Evolutionary conservation across 2,113 vertebrate species (phyloP).

Genomic region (Suncus etruscus): DNA sequence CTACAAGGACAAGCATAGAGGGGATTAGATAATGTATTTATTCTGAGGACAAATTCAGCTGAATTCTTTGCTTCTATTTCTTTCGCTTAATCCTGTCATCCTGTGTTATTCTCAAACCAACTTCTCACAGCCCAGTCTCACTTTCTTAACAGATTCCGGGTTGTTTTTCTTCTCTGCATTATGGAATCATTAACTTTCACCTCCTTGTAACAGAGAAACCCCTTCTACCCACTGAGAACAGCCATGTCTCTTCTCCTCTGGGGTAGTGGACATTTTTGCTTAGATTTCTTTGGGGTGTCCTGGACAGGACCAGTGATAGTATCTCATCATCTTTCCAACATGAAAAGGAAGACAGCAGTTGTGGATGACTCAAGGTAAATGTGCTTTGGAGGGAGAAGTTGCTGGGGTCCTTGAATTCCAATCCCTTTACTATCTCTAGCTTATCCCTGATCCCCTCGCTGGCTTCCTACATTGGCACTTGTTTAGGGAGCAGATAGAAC

Average conservation of each 20-base stretch:
- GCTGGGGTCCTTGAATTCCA: too few species aligned
- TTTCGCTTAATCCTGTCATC: not conserved
- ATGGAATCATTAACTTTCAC: not conserved
- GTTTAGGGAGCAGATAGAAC: not conserved
- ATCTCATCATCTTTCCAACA: not conserved
- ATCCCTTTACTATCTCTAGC: too few species aligned
- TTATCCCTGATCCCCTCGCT: not conserved
- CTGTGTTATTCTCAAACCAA: not conserved
- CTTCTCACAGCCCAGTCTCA: rapidly evolving
- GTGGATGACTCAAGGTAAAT: too few species aligned
- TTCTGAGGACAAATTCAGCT: not conserved
- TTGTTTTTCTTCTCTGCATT: not conserved
- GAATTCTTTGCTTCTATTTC: not conserved
- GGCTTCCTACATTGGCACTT: not conserved
- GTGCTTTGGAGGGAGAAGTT: too few species aligned
- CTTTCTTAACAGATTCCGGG: not conserved
- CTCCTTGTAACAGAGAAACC: not conserved
- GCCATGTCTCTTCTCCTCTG: not conserved
- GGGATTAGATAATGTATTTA: not conserved
- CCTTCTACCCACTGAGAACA: not conserved
- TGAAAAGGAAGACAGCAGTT: not conserved
- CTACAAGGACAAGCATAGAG: too few species aligned
- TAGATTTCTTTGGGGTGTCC: not conserved
- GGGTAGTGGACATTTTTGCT: not conserved
- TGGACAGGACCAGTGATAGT: not conserved